Evolutionary conservation across 2,797 vertebrate genomes (phyloP).

Genomic region (Sparidentex hasta): DNA sequence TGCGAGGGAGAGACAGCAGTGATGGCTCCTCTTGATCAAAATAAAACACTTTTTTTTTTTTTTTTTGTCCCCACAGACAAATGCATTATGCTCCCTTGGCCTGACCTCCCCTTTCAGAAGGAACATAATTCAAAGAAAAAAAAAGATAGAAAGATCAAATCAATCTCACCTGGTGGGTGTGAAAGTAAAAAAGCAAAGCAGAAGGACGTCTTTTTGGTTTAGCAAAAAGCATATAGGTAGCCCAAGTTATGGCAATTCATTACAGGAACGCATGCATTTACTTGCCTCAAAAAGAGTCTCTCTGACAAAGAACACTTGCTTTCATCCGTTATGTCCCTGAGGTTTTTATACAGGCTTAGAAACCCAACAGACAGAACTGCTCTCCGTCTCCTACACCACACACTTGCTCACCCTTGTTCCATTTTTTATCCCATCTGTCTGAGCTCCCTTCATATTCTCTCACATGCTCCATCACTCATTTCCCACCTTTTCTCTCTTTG

Average conservation of each 20-base stretch:
- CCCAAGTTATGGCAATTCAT: constrained; percentile 39
- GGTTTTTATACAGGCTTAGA: constrained; percentile 45
- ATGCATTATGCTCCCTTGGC: not conserved
- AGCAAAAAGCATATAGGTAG: constrained; percentile 19
- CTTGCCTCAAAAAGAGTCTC: constrained; percentile 37
- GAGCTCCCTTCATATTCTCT: constrained; percentile 42
- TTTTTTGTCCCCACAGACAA: no score
- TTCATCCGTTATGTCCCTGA: constrained; percentile 51
- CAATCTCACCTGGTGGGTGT: constrained; percentile 8
- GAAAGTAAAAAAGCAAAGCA: constrained; percentile 31
- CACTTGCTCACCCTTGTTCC: constrained; percentile 29
- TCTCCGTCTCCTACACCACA: constrained; percentile 32
- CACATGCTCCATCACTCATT: constrained; percentile 28
- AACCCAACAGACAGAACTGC: constrained; percentile 39
- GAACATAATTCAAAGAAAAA: constrained; percentile 9
- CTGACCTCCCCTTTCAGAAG: constrained; percentile 34
- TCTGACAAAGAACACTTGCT: constrained; percentile 42
- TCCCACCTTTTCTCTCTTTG: constrained; percentile 24
- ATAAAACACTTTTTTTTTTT: constrained; percentile 15
- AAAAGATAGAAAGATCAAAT: constrained; percentile 16
- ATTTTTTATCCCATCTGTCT: constrained; percentile 41
- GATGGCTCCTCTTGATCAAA: constrained; percentile 11
- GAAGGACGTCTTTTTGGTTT: constrained; percentile 24
- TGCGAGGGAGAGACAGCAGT: not conserved
- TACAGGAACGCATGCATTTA: constrained; percentile 44